Percentiles rank a stretch among this genome's conserved stretches.
These are phyloP conservation scores for Lymantria monacha DNA, from an alignment of 2,888 invertebrate species.

Conservation along the genomic window DNA sequence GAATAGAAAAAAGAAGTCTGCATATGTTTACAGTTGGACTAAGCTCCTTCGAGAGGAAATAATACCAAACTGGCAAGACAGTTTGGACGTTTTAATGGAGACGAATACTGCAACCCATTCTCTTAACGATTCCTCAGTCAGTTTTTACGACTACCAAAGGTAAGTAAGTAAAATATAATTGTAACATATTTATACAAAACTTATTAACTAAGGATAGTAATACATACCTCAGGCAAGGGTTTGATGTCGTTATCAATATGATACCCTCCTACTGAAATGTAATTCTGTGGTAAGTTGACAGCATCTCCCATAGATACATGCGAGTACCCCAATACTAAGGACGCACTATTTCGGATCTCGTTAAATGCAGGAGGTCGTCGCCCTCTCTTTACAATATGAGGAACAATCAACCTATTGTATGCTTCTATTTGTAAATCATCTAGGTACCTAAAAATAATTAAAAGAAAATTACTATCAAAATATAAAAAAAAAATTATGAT, in stretches of 20 bases:
- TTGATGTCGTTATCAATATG: conserved; percentile 48
- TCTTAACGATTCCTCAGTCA: too few species aligned
- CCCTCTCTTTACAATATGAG: conserved; percentile 42
- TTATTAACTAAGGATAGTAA: too few species aligned
- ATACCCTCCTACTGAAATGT: conserved; percentile 54
- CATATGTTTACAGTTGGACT: too few species aligned
- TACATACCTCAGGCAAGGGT: conserved; percentile 49
- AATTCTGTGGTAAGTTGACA: conserved; percentile 48
- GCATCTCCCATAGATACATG: conserved; percentile 47
- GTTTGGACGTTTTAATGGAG: too few species aligned
- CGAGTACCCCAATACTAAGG: conserved; percentile 54
- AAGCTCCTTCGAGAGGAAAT: too few species aligned
- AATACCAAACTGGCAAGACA: too few species aligned
- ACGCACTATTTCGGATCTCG: conserved; percentile 48
- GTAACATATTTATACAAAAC: too few species aligned
- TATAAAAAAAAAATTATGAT: too few species aligned
- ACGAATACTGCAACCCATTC: too few species aligned
- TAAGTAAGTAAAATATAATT: too few species aligned
- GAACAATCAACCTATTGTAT: conserved; percentile 31
- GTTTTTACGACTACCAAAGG: too few species aligned
- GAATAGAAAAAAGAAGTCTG: too few species aligned
- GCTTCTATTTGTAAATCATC: conserved; percentile 6
- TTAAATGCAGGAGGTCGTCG: conserved; percentile 38
- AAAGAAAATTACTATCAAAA: background rate
- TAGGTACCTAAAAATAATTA: conserved; percentile 14